Percentiles rank a stretch among this genome's conserved stretches.
Conservation (phyloP, 2,888 invertebrate genomes). For the Acrobasis repandana region DNA sequence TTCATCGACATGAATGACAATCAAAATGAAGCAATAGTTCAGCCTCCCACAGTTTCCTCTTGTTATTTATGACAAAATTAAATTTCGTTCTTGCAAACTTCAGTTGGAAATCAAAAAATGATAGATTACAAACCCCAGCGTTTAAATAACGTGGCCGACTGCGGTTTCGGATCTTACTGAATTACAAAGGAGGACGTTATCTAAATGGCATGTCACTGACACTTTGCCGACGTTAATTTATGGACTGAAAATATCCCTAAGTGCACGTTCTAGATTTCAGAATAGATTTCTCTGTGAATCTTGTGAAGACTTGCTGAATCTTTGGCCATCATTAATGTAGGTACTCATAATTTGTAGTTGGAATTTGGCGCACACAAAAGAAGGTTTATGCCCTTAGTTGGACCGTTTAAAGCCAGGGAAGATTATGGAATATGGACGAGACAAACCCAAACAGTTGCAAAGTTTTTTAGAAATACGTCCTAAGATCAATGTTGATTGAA, state of each 20-base stretch:
- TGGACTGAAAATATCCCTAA: slow-evolving; percentile 14
- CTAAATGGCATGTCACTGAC: slow-evolving; percentile 20
- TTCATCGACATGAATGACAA: too few species aligned
- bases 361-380: too few species aligned
- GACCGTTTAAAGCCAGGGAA: too few species aligned
- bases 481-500: background rate
- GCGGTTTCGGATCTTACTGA: slow-evolving; percentile 12
- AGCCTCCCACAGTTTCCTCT: too few species aligned
- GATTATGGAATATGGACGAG: too few species aligned
- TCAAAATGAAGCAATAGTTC: too few species aligned
- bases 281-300: background rate
- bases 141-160: slow-evolving; percentile 13
- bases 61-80: too few species aligned
- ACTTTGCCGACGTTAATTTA: slow-evolving; percentile 20
- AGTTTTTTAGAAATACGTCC: too few species aligned
- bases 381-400: too few species aligned
- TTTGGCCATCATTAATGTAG: background rate
- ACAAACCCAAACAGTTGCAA: too few species aligned
- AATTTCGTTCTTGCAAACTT: background rate
- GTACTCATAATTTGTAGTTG: background rate
- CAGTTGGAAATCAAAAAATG: background rate
- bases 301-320: background rate
- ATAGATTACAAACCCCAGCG: background rate
- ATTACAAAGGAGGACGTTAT: slow-evolving; percentile 21
- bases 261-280: slow-evolving; percentile 6